Percentiles rank a stretch among this genome's conserved stretches.
These are phyloP conservation scores for Leuciscus idus DNA, from an alignment of 2,113 vertebrate species.

Conservation along the genomic window DNA sequence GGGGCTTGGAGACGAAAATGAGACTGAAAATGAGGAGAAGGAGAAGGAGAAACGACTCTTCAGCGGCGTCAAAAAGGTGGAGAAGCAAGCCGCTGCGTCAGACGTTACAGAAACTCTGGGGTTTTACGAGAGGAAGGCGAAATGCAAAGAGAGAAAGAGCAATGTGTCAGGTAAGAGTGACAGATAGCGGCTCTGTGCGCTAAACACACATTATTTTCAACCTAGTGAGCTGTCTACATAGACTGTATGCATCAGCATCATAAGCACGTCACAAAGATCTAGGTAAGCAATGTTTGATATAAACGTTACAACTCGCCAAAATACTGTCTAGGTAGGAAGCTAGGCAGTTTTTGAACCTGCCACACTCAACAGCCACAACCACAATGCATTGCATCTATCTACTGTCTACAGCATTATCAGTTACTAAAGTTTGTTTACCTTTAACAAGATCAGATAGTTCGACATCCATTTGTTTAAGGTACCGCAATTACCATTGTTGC, in stretches of 20 bases:
- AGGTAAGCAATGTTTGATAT: neutral
- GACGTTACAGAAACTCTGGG: conserved; percentile 72
- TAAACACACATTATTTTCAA: neutral
- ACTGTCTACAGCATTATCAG: conserved; percentile 11
- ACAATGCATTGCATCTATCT: neutral
- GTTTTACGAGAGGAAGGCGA: conserved; percentile 72
- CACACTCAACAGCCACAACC: neutral
- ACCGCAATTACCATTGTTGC: neutral
- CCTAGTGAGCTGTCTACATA: conserved; percentile 14
- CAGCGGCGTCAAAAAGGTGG: conserved; percentile 19
- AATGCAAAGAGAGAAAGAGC: conserved; percentile 65
- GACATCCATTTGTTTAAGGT: neutral
- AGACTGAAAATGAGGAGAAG: conserved; percentile 73
- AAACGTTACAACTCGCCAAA: neutral
- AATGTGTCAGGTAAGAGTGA: conserved; percentile 77
- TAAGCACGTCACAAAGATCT: neutral
- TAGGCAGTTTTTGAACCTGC: neutral
- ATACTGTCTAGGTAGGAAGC: neutral
- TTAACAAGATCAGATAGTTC: neutral
- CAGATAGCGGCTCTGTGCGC: neutral
- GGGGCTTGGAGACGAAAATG: conserved; percentile 75
- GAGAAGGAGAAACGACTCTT: conserved; percentile 57
- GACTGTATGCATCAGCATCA: neutral
- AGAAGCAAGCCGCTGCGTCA: conserved; percentile 56
- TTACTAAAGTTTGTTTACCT: neutral